Evolutionary conservation across 2,113 vertebrate genomes (phyloP), one percentile per base, ranked within the genome.

Genomic region (Cyprinus carpio): DNA sequence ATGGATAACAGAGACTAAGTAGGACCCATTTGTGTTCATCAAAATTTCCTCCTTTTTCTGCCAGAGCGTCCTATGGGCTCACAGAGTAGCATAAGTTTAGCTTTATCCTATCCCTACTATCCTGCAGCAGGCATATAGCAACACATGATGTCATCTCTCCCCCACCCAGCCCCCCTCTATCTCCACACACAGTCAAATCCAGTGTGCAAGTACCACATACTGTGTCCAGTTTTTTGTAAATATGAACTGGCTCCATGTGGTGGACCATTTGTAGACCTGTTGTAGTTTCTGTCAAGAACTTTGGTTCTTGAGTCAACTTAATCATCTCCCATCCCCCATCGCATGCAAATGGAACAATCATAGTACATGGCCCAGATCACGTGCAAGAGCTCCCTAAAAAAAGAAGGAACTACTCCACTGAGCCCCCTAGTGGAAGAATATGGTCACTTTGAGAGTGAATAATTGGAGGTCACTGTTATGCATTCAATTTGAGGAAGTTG

Each of bases 81-180:
- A 6, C 89, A 87, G 86, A 80, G 82, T 87, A 92, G 88, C 93
- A 93, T 90, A 93, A 90, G 91, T 92, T 93, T 89, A 78, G 85
- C 86, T 91, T 92, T 92, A 92, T 91, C 91, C 91, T 92, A 56
- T 92, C 90, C 92, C 37, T 92, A 92, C 91, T 90, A 88, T 92
- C 88, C 91, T 92, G 92, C 93, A 94, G 94, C 92, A 93, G 93
- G 92, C 91, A 93, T 94, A 93, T 94, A 95, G 95, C 95, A 95
- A 95, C 94, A 94, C 92, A 94, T 95, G 95, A 95, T 94, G 94
- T 95, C 94, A 95, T 94, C 88, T 87, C 88, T 87, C 86, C 91
- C 87, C 92, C 74, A 90, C 92, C 89, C 89, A 90, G 82, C 86
- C 81, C 89, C 75, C 76, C 16, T 23, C 67, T 37, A 60, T 23